Evolutionary conservation across 1,140 invertebrate species (phyloP).

Genomic region (Achatina immaculata): DNA sequence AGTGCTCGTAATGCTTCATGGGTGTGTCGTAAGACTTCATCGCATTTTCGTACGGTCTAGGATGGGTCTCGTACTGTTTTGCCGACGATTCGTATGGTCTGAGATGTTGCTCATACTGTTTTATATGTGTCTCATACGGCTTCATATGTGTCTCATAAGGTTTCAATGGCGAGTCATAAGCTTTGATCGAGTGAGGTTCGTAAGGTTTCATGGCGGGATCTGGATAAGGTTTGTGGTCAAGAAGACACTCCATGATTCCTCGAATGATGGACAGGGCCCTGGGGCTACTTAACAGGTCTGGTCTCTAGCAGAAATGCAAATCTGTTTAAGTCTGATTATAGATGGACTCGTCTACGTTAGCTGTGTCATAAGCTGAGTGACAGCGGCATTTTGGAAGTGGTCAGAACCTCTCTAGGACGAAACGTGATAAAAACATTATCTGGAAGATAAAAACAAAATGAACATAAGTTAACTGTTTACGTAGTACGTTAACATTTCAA

Average conservation of each 20-base stretch:
- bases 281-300: neutral
- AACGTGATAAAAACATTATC: neutral
- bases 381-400: too few relatives aligned
- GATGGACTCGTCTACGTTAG: neutral
- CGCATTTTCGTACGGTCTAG: neutral
- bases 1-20: neutral
- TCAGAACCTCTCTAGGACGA: neutral
- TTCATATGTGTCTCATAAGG: neutral
- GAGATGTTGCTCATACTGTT: neutral
- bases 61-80: neutral
- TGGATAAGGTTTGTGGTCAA: conserved; percentile 29
- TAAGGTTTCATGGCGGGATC: too few relatives aligned
- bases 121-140: neutral
- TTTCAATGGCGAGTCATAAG: neutral
- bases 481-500: too few relatives aligned
- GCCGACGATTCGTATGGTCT: neutral
- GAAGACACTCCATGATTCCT: conserved; percentile 31
- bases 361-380: neutral
- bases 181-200: too few relatives aligned
- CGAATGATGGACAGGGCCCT: neutral
- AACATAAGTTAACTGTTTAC: neutral
- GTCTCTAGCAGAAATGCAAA: neutral
- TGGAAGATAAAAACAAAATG: neutral
- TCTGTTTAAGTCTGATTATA: neutral
- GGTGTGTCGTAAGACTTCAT: neutral